Evolutionary conservation across 2,113 vertebrate genomes (phyloP).

Genomic region (Cyphomyrus discorhynchus): DNA sequence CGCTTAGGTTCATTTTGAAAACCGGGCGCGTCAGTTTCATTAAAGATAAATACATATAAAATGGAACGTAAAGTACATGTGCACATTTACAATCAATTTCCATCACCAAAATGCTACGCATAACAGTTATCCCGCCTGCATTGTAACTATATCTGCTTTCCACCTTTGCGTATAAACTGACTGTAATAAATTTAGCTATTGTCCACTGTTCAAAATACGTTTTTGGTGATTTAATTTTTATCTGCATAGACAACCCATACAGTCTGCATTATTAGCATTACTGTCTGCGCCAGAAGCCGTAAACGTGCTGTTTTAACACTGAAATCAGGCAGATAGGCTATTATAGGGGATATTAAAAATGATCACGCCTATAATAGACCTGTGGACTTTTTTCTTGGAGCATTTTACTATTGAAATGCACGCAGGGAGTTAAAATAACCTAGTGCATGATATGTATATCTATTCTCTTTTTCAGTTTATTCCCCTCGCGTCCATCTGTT

Average conservation of each 20-base stretch:
- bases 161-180: neutral
- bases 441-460: neutral
- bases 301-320: neutral
- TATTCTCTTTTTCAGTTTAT: neutral
- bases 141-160: neutral
- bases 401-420: neutral
- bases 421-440: neutral
- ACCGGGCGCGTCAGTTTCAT: neutral
- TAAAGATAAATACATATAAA: neutral
- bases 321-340: neutral
- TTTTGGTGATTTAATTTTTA: neutral
- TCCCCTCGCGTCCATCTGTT: neutral
- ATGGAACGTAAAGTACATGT: neutral
- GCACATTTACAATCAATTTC: neutral
- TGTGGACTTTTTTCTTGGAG: neutral
- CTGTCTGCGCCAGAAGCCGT: neutral
- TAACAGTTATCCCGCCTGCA: neutral
- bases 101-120: neutral
- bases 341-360: neutral
- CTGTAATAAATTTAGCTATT: neutral
- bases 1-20: neutral
- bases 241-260: neutral
- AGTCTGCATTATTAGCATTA: neutral
- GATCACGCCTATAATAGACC: neutral
- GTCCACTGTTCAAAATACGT: neutral